Conservation (phyloP, 2,113 vertebrate genomes). For the Campylorhamphus procurvoides region DNA sequence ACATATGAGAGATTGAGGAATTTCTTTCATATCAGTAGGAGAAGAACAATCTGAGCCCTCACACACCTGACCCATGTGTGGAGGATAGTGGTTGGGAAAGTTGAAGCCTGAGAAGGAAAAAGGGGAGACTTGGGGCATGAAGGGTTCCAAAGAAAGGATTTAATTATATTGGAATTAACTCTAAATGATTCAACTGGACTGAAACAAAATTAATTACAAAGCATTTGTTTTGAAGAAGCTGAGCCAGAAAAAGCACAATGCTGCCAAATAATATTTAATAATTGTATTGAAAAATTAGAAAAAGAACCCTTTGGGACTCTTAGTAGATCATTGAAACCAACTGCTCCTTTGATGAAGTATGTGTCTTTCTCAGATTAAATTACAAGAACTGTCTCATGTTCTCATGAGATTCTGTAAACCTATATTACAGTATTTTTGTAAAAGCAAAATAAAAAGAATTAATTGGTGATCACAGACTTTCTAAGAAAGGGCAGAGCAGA, state of each 20-base stretch:
- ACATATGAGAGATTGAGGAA: neutral
- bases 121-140: neutral
- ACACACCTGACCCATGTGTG: neutral
- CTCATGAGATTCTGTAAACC: conserved; percentile 53
- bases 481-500: neutral
- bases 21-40: neutral
- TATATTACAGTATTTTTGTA: conserved; percentile 40
- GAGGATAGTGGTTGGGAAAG: neutral
- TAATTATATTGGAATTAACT: conserved; percentile 67
- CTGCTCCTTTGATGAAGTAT: conserved; percentile 54
- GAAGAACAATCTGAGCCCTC: neutral
- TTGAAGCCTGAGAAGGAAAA: neutral
- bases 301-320: conserved; percentile 40
- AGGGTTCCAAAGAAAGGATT: conserved; percentile 50
- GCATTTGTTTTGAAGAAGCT: conserved; percentile 59
- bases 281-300: conserved; percentile 51
- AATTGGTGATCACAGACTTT: conserved; percentile 25
- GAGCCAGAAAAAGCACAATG: conserved; percentile 69
- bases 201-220: conserved; percentile 60
- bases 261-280: conserved; percentile 72
- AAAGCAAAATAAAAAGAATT: conserved; percentile 47
- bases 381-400: conserved; percentile 28
- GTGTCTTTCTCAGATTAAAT: conserved; percentile 57
- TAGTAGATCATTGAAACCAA: conserved; percentile 60
- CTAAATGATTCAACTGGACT: conserved; percentile 32